A percentile compares a stretch with the other conserved stretches of the same genome.
Evolutionary conservation across 2,888 invertebrate species (phyloP).

Genomic region (Loripinus fragilis): DNA sequence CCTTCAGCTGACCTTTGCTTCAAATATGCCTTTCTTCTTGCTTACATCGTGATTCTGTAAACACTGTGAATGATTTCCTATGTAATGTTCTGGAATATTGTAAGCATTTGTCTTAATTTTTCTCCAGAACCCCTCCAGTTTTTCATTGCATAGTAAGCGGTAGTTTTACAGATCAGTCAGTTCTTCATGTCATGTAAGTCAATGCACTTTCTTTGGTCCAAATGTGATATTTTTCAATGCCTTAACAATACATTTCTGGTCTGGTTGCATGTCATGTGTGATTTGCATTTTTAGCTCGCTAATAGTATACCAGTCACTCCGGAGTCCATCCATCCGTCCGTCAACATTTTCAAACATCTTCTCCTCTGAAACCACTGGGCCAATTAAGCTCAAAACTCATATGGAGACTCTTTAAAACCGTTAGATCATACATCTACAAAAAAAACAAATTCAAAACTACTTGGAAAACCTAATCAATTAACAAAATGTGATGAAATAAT

Average conservation of each 20-base stretch:
- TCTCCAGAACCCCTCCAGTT: not conserved
- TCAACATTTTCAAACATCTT: too few species aligned
- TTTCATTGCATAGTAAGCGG: conserved; percentile 28
- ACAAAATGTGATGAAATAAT: too few species aligned
- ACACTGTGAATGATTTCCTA: conserved; percentile 1
- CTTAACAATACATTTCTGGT: conserved; percentile 26
- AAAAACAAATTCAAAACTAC: too few species aligned
- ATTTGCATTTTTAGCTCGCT: conserved; percentile 26
- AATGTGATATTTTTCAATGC: conserved; percentile 17
- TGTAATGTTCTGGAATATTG: conserved; percentile 34
- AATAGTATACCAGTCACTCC: too few species aligned
- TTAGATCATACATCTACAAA: too few species aligned
- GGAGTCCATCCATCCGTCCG: too few species aligned
- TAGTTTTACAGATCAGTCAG: conserved; percentile 26
- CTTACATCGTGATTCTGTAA: not conserved
- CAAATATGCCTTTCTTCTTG: not conserved
- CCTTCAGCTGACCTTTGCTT: not conserved
- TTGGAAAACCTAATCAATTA: too few species aligned
- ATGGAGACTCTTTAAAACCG: too few species aligned
- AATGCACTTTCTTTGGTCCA: conserved; percentile 6
- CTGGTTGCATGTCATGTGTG: conserved; percentile 31
- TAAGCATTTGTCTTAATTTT: conserved; percentile 14
- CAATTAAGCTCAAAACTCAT: too few species aligned
- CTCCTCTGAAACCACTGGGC: too few species aligned
- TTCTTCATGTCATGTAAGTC: conserved; percentile 32